A percentile compares a stretch with the other conserved stretches of the same genome.
These are phyloP conservation scores for Aurelia aurita complex sp. Pacific DNA, from an alignment of 30 jellyfish, hydroid and myxozoan species.

Conservation along the genomic window DNA sequence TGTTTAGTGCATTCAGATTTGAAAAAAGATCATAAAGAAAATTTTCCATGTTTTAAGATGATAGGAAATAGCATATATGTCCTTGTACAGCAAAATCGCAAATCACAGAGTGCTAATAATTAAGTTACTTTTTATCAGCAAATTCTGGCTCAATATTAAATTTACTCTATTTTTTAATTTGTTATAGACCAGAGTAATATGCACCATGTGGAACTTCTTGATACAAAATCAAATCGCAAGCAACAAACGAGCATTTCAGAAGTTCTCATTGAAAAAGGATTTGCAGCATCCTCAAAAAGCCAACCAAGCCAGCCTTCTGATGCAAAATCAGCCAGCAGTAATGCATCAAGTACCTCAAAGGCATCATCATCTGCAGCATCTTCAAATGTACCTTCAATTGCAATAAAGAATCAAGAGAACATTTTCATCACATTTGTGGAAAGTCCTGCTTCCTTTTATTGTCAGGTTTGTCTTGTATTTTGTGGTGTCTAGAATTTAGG, in stretches of 20 bases:
- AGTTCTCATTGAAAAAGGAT: conserved; percentile 55
- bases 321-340: too few species aligned
- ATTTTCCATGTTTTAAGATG: too few species aligned
- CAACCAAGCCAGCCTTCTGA: neutral
- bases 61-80: too few species aligned
- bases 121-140: too few species aligned
- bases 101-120: too few species aligned
- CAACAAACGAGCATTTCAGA: conserved; percentile 68
- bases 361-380: conserved; percentile 16
- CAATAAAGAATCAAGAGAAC: conserved; percentile 18
- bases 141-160: too few species aligned
- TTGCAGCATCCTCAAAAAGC: conserved; percentile 15
- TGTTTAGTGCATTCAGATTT: too few species aligned
- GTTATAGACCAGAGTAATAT: conserved; percentile 48
- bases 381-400: neutral
- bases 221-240: conserved; percentile 50
- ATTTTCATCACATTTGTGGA: conserved; percentile 48
- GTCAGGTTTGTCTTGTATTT: conserved; percentile 5
- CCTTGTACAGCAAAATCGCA: too few species aligned
- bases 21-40: too few species aligned
- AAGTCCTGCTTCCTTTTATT: conserved; percentile 32
- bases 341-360: conserved; percentile 3
- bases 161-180: too few species aligned
- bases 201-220: conserved; percentile 62
- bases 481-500: too few species aligned